Conservation (phyloP, 1,140 invertebrate species). For the Akabosia matsudoensis region DNA sequence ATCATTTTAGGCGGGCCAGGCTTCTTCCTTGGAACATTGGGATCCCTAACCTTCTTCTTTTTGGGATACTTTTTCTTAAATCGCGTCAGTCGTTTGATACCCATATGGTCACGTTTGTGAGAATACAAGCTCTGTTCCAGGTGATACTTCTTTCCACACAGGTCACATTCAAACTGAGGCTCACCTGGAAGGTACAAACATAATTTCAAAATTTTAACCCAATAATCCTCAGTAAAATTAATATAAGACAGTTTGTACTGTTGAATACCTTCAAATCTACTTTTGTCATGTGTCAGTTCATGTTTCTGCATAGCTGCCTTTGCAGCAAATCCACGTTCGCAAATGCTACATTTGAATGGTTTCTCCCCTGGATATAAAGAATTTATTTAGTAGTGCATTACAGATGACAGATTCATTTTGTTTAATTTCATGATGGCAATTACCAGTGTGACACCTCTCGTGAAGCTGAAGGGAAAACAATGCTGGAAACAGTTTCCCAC, state of each 20-base stretch:
- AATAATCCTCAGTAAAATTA: background rate
- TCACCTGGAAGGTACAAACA: background rate
- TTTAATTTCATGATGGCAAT: background rate
- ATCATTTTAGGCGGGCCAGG: background rate
- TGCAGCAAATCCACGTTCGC: background rate
- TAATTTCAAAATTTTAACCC: background rate
- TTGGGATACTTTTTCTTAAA: background rate
- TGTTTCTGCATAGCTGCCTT: slow-evolving; percentile 7
- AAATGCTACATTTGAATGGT: background rate
- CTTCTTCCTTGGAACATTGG: background rate
- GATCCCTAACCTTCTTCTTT: background rate
- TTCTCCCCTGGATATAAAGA: background rate
- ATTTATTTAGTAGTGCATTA: background rate
- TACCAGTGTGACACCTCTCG: background rate
- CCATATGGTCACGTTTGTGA: slow-evolving; percentile 3
- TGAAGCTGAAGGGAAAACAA: background rate
- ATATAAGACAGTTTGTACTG: background rate
- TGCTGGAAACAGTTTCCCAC: background rate
- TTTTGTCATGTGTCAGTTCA: background rate
- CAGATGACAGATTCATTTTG: background rate
- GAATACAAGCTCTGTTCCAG: background rate
- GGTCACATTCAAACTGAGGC: background rate
- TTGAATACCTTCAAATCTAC: background rate
- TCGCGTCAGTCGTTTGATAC: background rate
- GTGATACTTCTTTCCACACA: background rate